Evolutionary conservation across 2,888 invertebrate species (phyloP).

Genomic region (Ametastegia equiseti): DNA sequence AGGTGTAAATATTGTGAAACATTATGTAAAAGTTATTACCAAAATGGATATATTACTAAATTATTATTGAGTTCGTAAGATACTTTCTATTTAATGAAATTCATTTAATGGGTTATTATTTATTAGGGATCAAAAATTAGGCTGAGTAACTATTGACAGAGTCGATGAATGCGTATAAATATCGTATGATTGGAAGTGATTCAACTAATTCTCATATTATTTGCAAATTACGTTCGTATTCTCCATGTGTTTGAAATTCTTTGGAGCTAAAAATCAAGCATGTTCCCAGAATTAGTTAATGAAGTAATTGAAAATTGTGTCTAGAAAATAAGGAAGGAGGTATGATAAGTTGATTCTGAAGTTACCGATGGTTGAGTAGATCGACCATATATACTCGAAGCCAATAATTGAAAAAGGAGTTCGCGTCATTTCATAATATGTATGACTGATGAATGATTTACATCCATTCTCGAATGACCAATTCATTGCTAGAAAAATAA

Average conservation of each 20-base stretch:
- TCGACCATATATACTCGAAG: background rate
- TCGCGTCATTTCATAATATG: background rate
- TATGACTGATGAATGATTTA: background rate
- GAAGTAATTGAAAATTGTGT: background rate
- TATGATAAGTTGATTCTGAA: background rate
- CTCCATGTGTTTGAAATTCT: background rate
- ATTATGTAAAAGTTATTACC: conserved; percentile 32
- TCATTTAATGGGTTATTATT: conserved; percentile 39
- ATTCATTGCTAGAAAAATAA: conserved; percentile 3
- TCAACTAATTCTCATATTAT: conserved; percentile 2
- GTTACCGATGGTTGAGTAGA: background rate
- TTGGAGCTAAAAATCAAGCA: conserved; percentile 7
- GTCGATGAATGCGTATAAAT: background rate
- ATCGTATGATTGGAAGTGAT: background rate
- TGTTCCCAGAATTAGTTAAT: conserved; percentile 26
- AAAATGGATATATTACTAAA: conserved; percentile 37
- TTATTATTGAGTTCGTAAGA: conserved; percentile 36
- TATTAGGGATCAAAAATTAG: background rate
- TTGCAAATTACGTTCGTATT: background rate
- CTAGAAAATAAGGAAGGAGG: background rate
- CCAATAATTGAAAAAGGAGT: background rate
- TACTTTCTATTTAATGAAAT: conserved; percentile 29
- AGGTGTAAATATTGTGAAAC: conserved; percentile 44
- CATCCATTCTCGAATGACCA: background rate
- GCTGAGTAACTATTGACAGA: background rate